Evolutionary conservation across 2,888 invertebrate species (phyloP).

Genomic region (Cerceris rybyensis): DNA sequence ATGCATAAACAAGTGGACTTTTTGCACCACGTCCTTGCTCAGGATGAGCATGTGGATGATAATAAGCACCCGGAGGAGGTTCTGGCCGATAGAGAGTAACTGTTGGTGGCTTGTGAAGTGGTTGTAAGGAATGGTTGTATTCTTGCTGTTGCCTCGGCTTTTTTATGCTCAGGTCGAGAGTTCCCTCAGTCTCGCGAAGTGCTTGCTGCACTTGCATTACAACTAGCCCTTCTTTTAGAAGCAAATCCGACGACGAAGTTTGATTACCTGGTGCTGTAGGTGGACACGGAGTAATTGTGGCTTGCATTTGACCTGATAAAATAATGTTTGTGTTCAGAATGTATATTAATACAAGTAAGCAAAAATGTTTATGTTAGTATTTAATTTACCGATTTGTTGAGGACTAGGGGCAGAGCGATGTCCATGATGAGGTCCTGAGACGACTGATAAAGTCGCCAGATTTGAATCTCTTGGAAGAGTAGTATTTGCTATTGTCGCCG

Average conservation of each 20-base stretch:
- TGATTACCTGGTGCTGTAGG: slow-evolving; percentile 80
- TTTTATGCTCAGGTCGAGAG: slow-evolving; percentile 90
- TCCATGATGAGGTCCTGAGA: slow-evolving; percentile 81
- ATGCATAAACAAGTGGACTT: slow-evolving; percentile 77
- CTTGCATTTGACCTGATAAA: slow-evolving; percentile 81
- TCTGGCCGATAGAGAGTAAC: slow-evolving; percentile 77
- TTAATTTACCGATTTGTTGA: slow-evolving; percentile 76
- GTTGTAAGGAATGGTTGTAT: slow-evolving; percentile 78
- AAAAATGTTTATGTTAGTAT: background rate
- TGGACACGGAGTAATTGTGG: slow-evolving; percentile 87
- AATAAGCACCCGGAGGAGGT: slow-evolving; percentile 76
- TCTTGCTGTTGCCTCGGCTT: slow-evolving; percentile 84
- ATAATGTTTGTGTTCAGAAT: background rate
- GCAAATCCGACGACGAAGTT: slow-evolving; percentile 81
- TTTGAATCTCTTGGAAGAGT: slow-evolving; percentile 77
- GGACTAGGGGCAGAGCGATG: slow-evolving; percentile 79
- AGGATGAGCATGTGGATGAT: slow-evolving; percentile 76
- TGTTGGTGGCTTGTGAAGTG: slow-evolving; percentile 75
- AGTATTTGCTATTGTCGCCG: slow-evolving; percentile 73
- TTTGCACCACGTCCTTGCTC: slow-evolving; percentile 77
- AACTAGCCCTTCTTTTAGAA: slow-evolving; percentile 87
- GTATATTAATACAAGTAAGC: background rate
- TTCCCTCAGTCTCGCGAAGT: slow-evolving; percentile 85
- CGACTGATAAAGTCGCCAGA: slow-evolving; percentile 88
- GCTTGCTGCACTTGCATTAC: slow-evolving; percentile 84